A percentile compares a stretch with the other conserved stretches of the same genome.
Conservation (phyloP, 2,888 invertebrate species). For the Geotrupes spiniger region DNA sequence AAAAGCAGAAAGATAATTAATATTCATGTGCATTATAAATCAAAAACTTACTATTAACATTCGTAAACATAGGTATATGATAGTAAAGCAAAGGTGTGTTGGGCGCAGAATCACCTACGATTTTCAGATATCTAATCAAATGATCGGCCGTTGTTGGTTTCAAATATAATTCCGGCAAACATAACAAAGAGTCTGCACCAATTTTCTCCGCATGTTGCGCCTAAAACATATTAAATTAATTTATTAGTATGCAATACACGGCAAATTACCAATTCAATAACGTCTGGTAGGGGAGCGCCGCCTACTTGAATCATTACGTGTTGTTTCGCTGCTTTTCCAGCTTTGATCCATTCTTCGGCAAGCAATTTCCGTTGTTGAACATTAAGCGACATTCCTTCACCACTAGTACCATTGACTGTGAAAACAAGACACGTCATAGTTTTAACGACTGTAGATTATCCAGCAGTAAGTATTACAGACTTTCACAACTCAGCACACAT, state of each 20-base stretch:
- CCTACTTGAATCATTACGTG: constrained; percentile 73
- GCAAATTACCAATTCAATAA: constrained; percentile 59
- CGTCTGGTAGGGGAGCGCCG: constrained; percentile 65
- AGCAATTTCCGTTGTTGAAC: constrained; percentile 65
- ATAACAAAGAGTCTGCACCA: constrained; percentile 67
- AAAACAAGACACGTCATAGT: too few species aligned
- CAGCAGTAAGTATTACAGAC: too few species aligned
- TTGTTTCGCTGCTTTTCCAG: constrained; percentile 55
- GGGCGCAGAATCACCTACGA: constrained; percentile 68
- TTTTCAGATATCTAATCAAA: constrained; percentile 64
- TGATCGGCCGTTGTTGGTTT: constrained; percentile 62
- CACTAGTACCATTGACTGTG: constrained; percentile 76
- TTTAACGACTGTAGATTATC: too few species aligned
- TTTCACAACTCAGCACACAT: too few species aligned
- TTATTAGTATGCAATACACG: neutral
- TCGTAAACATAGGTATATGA: constrained; percentile 73
- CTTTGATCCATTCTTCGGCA: constrained; percentile 63
- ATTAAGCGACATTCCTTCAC: constrained; percentile 70
- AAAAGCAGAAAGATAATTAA: constrained; percentile 32
- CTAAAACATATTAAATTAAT: constrained; percentile 44
- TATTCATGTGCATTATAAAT: constrained; percentile 1
- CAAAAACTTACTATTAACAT: constrained; percentile 65
- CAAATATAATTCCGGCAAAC: constrained; percentile 75
- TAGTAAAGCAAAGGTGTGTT: constrained; percentile 78
- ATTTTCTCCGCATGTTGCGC: constrained; percentile 65